Base-by-base conservation (phyloP, 2,888 invertebrate species). In the Meiosimyza platycephala region DNA sequence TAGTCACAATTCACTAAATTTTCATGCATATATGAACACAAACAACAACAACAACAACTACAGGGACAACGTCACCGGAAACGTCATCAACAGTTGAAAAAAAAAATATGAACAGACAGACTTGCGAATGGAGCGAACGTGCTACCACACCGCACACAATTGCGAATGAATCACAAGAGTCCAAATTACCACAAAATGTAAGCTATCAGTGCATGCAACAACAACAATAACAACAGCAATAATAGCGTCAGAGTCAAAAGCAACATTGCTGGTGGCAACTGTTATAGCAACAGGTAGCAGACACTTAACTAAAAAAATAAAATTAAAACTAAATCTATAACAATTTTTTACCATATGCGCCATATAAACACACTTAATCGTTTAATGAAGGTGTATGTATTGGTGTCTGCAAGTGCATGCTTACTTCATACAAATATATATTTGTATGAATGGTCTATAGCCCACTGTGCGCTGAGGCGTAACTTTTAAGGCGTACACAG, bases 171-270 rank as follows among this genome's bases (percentile, higher is more conserved):
- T 66, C 40, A 40, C 66, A 66, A 28, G 54, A 66, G 66, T 40
- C 54, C 66, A 66, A 66, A 57, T 67, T 33, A 57, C 67, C 67
- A 48, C 54, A 67, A 67, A 57, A 57, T 67, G 57, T 16, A 67
- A 40, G 67, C 67, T 67, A 67, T 67, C 55, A 67, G 67, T 67
- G 67, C 67, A 67, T 67, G 67, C 67, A 47, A 50, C 47, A 40
- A 40, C 57, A 47, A 40, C 47, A 67, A 66, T 16, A 40, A n/a
- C 55, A 57, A 55, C 48, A 55, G 40, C 18, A 57, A 15, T 55
- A 16, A n/a, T 15, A 67, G 50, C 52, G 48, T 7, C 57, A 67
- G 18, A 22, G 48, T 13, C 57, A 67, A 18, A 54, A 54, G 40
- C 52, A 52, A 52, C 62, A 40, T 40, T 40, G 40, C 9, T 40